These are phyloP conservation scores for Achlya flavicornis DNA, from an alignment of 2,888 invertebrate genomes.

Conservation along the genomic window DNA sequence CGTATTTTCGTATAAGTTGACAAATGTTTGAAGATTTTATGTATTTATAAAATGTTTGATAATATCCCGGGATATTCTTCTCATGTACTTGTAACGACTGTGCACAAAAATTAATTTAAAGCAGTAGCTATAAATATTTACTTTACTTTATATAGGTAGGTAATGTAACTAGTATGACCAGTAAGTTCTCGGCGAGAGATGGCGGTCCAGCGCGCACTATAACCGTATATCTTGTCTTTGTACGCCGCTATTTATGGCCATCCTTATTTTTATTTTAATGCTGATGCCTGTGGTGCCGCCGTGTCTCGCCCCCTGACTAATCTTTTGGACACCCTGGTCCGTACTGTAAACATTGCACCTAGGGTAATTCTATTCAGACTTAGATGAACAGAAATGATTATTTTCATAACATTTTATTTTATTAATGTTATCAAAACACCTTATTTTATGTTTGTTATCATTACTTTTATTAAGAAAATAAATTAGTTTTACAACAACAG, in stretches of 20 bases:
- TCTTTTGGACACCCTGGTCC: constrained; percentile 56
- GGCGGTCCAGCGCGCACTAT: constrained; percentile 70
- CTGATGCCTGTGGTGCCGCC: constrained; percentile 80
- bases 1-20: too few species aligned
- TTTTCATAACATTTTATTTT: not conserved
- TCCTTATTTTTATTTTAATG: constrained; percentile 84
- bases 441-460: constrained; percentile 26
- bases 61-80: too few species aligned
- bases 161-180: constrained; percentile 11
- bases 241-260: constrained; percentile 75
- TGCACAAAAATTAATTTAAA: too few species aligned
- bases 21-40: too few species aligned
- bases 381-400: not conserved
- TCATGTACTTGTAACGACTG: too few species aligned
- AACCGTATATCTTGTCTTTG: constrained; percentile 83
- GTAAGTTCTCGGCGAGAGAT: constrained; percentile 16
- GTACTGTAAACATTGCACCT: not conserved
- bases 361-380: not conserved
- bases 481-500: constrained; percentile 15
- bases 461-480: constrained; percentile 1
- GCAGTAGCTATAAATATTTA: too few species aligned
- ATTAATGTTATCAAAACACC: not conserved
- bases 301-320: constrained; percentile 71
- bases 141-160: not conserved
- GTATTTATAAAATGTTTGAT: too few species aligned